phyloP scores from a whole-genome alignment of 2,113 vertebrate genomes.

The Cryptotis parvus region DNA sequence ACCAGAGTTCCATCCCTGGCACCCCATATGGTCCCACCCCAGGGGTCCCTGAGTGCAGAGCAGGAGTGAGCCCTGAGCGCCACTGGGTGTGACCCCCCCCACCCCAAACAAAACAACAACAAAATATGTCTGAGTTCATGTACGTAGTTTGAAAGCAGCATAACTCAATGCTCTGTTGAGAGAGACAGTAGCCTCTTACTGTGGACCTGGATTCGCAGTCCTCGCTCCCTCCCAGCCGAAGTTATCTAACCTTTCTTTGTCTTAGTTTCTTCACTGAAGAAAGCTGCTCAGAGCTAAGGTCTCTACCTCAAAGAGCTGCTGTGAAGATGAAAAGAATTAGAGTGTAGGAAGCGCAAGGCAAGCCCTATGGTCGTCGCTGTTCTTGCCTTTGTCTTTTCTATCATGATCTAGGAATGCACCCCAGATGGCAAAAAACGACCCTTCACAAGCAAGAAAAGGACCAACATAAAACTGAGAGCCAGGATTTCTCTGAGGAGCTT shows the following conservation, averaged over 20 bases:
- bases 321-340: not conserved
- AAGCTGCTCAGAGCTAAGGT: not conserved
- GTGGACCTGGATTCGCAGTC: rapidly evolving
- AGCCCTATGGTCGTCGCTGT: not conserved
- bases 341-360: not conserved
- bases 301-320: not conserved
- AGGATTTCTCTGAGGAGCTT: not conserved
- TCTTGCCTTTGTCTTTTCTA: not conserved
- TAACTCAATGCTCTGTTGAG: not conserved
- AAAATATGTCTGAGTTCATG: not conserved
- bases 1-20: too few relatives aligned
- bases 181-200: not conserved
- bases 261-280: not conserved
- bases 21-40: too few relatives aligned
- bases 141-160: not conserved
- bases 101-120: too few relatives aligned
- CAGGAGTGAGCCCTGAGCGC: too few relatives aligned
- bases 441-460: constrained; percentile 9
- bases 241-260: not conserved
- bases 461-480: not conserved
- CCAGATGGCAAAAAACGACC: not conserved
- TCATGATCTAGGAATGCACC: not conserved
- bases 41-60: too few relatives aligned
- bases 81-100: too few relatives aligned
- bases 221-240: not conserved